These are phyloP conservation scores for Rhinoderma darwinii DNA, from an alignment of 2,113 vertebrate genomes.

Conservation along the genomic window DNA sequence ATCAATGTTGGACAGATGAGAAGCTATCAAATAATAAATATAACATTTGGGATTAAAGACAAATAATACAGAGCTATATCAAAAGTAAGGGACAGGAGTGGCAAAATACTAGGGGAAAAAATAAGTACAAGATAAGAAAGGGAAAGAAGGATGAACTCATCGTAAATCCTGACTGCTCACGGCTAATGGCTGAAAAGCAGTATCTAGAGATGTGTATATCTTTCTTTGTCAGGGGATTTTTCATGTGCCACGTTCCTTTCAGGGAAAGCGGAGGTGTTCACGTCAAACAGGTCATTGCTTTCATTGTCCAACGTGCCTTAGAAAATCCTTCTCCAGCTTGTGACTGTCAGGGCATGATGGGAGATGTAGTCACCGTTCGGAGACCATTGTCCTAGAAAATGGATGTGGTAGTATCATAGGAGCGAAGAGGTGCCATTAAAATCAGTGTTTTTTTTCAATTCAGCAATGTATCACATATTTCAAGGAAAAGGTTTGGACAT, in stretches of 20 bases:
- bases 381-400: too few relatives aligned
- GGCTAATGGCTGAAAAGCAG: conserved; percentile 14
- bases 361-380: too few relatives aligned
- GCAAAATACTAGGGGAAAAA: background rate
- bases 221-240: conserved; percentile 29
- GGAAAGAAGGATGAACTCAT: conserved; percentile 14
- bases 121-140: background rate
- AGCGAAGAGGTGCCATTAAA: too few relatives aligned
- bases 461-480: too few relatives aligned
- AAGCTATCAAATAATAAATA: background rate
- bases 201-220: conserved; percentile 13
- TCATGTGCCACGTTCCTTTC: background rate
- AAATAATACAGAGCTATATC: background rate
- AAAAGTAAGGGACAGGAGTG: background rate
- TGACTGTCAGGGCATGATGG: too few relatives aligned
- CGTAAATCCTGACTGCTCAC: conserved; percentile 28
- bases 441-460: too few relatives aligned
- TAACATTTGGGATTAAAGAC: background rate
- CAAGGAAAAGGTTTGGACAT: too few relatives aligned
- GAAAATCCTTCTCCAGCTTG: too few relatives aligned
- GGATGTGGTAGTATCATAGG: too few relatives aligned
- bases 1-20: background rate
- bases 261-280: background rate
- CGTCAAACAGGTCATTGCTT: background rate
- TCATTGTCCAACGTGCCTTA: background rate